Conservation (phyloP, 2,113 vertebrate species). For the Pterocles gutturalis region DNA sequence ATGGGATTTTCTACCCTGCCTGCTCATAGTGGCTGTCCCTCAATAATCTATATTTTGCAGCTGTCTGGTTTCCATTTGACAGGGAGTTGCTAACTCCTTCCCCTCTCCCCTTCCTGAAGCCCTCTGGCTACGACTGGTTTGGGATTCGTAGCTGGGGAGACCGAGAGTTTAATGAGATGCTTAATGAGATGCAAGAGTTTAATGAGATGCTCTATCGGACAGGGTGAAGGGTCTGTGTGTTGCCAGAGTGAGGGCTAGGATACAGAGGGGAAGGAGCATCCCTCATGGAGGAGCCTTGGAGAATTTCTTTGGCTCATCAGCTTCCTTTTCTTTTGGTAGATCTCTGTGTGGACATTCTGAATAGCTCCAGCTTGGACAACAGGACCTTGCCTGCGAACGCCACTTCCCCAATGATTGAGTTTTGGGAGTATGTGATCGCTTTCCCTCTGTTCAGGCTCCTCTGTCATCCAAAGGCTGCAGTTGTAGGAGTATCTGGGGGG, state of each 20-base stretch:
- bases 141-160: background rate
- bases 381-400: constrained; percentile 66
- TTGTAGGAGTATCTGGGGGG: rapidly evolving
- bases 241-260: background rate
- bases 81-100: background rate
- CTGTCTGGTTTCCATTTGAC: constrained; percentile 6
- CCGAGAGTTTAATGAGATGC: background rate
- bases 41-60: background rate
- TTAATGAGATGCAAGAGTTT: background rate
- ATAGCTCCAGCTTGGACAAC: constrained; percentile 64
- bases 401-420: constrained; percentile 89
- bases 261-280: background rate
- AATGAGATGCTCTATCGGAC: background rate
- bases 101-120: background rate
- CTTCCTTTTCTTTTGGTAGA: constrained; percentile 75
- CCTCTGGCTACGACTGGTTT: background rate
- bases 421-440: constrained; percentile 89
- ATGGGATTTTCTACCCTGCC: background rate
- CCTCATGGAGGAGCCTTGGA: background rate
- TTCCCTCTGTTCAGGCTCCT: background rate
- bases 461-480: background rate
- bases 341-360: constrained; percentile 81
- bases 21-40: background rate
- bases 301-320: background rate
- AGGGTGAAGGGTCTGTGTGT: background rate